Percentiles rank a stretch among this genome's conserved stretches.
Evolutionary conservation across 2,113 vertebrate genomes (phyloP).

Genomic region (Heterotis niloticus): DNA sequence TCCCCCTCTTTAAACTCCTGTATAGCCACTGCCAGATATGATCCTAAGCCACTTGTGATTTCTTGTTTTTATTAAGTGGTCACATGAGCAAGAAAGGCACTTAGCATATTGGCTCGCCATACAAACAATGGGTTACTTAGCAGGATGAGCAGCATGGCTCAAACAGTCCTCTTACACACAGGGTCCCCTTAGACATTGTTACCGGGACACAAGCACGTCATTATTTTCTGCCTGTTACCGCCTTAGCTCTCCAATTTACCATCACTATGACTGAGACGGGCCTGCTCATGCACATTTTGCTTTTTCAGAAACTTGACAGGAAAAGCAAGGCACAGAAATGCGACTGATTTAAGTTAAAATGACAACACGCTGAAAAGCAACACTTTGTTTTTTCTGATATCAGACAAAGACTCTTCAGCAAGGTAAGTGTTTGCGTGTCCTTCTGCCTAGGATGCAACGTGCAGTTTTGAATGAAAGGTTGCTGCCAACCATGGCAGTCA

Average conservation of each 20-base stretch:
- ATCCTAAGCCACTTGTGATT: constrained; percentile 65
- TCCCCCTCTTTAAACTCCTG: constrained; percentile 46
- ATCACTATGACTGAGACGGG: background rate
- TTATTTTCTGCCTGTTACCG: background rate
- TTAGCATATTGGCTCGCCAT: constrained; percentile 17
- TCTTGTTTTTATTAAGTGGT: constrained; percentile 53
- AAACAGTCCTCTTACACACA: background rate
- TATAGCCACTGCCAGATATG: constrained; percentile 48
- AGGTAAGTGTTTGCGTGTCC: constrained; percentile 41
- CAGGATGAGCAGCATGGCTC: background rate
- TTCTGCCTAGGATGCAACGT: background rate
- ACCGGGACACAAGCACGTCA: background rate
- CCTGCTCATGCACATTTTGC: background rate
- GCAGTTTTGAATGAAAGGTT: background rate
- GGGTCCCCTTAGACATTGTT: background rate
- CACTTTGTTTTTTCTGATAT: background rate
- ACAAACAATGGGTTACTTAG: constrained; percentile 16
- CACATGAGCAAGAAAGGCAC: constrained; percentile 38
- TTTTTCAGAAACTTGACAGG: background rate
- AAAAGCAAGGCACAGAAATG: background rate
- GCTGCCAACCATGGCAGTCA: background rate
- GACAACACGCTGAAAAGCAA: constrained; percentile 17
- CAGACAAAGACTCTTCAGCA: constrained; percentile 17
- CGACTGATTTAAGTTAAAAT: background rate
- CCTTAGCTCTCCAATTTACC: background rate